Evolutionary conservation across 2,797 vertebrate species (phyloP).

Genomic region (Australoheros facetus): DNA sequence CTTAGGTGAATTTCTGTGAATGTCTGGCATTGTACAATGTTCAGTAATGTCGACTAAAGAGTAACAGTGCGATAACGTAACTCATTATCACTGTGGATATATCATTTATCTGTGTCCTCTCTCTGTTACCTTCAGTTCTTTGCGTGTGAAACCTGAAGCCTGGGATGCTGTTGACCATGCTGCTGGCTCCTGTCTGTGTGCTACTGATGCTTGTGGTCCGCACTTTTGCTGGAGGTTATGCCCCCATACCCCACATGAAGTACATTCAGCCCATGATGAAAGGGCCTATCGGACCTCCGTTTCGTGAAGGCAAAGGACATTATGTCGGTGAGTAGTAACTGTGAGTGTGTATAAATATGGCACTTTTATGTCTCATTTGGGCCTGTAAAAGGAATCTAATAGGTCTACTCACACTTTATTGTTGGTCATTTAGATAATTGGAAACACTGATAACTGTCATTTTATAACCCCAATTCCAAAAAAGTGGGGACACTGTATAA

Average conservation of each 20-base stretch:
- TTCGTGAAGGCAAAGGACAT: conserved; percentile 98
- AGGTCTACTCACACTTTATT: not conserved
- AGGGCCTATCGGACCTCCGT: conserved; percentile 95
- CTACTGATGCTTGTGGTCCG: conserved; percentile 80
- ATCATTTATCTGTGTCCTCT: conserved; percentile 3
- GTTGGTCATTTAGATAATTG: not conserved
- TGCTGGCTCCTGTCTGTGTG: conserved; percentile 75
- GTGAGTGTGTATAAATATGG: not conserved
- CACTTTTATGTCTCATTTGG: not conserved
- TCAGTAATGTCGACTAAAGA: not conserved
- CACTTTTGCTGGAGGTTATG: conserved; percentile 86
- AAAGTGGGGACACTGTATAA: not conserved
- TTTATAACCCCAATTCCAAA: not conserved
- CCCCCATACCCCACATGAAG: conserved; percentile 91
- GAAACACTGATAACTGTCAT: not conserved
- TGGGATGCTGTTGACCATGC: conserved; percentile 75
- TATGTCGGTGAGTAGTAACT: conserved; percentile 91
- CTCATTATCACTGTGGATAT: not conserved
- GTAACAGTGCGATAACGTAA: not conserved
- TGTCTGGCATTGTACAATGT: not conserved
- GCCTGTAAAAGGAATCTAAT: not conserved
- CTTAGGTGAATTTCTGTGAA: not conserved
- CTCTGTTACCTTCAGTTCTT: conserved; percentile 62
- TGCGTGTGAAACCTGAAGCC: conserved; percentile 58
- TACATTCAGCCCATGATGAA: conserved; percentile 99